A percentile compares a stretch with the other conserved stretches of the same genome.
Evolutionary conservation across 2,113 vertebrate species (phyloP).

Genomic region (Neotoma lepida): DNA sequence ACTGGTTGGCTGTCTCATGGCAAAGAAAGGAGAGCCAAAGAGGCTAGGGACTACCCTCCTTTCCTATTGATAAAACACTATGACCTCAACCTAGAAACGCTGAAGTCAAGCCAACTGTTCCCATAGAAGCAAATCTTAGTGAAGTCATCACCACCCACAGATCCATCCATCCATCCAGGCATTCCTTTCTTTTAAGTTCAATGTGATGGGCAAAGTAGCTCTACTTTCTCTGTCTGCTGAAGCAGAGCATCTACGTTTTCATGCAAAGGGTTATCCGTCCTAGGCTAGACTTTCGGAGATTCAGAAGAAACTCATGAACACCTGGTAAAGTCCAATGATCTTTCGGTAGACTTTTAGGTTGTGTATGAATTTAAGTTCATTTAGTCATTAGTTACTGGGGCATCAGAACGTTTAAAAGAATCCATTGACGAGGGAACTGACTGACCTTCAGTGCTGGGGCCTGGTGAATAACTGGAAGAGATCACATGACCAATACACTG

Average conservation of each 20-base stretch:
- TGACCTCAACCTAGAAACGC: neutral
- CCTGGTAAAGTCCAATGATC: neutral
- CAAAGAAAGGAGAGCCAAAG: neutral
- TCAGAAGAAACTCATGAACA: neutral
- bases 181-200: neutral
- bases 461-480: neutral
- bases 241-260: too few species aligned
- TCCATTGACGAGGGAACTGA: neutral
- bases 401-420: slow-evolving; percentile 37
- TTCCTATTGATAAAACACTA: neutral
- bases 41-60: too few species aligned
- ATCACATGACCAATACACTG: neutral
- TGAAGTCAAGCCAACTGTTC: neutral
- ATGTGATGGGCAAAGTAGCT: neutral
- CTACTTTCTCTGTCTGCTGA: neutral
- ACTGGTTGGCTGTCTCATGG: neutral
- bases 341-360: neutral
- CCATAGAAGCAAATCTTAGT: neutral
- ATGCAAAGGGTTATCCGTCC: neutral
- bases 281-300: neutral
- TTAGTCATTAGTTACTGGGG: slow-evolving; percentile 22
- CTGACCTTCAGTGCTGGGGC: neutral
- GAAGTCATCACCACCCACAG: neutral
- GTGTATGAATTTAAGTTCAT: slow-evolving; percentile 18
- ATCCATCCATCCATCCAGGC: neutral